Conservation (phyloP, 2,113 vertebrate species). For the Ciconia boyciana region DNA sequence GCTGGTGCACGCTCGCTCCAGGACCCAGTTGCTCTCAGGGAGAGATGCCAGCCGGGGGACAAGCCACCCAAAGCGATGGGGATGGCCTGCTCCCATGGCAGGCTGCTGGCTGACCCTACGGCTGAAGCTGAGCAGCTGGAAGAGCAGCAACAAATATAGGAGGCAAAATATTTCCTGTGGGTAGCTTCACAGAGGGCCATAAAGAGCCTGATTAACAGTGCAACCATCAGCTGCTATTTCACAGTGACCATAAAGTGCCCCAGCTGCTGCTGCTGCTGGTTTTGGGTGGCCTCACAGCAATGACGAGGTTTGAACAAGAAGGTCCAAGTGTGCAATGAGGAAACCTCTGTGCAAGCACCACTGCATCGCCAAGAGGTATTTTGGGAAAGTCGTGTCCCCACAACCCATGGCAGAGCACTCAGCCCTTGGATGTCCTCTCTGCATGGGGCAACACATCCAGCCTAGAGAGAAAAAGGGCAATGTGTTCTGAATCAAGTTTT, state of each 20-base stretch:
- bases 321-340: accelerated
- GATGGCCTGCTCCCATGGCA: background rate
- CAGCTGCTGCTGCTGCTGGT: background rate
- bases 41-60: background rate
- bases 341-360: background rate
- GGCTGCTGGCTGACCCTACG: background rate
- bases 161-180: background rate
- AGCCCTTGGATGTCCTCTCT: background rate
- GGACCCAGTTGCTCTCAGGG: background rate
- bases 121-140: background rate
- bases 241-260: background rate
- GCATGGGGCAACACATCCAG: background rate
- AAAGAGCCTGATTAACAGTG: background rate
- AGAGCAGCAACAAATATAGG: background rate
- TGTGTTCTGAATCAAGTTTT: background rate
- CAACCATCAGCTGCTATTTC: background rate
- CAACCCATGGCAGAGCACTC: background rate
- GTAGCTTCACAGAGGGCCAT: background rate
- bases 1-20: background rate
- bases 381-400: background rate
- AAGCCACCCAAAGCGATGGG: background rate
- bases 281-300: background rate
- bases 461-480: background rate
- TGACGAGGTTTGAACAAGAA: background rate
- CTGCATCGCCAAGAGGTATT: accelerated